Evolutionary conservation across 1,140 invertebrate genomes (phyloP).

Genomic region (Ptiloglossa arizonensis): DNA sequence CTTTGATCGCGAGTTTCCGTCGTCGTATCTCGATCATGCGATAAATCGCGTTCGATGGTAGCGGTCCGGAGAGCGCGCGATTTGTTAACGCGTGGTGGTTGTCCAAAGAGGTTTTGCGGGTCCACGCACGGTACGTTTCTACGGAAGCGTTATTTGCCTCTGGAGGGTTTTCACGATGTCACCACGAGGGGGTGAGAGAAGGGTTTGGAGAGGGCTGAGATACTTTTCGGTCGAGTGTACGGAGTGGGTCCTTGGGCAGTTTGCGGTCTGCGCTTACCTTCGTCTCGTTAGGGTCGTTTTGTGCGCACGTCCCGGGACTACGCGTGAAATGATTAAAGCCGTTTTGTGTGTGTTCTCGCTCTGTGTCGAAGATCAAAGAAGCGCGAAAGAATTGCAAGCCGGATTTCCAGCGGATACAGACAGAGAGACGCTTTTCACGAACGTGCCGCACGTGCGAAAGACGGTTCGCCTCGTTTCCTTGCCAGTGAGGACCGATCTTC

Average conservation of each 20-base stretch:
- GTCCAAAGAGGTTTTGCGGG: not conserved
- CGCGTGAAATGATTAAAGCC: constrained; percentile 39
- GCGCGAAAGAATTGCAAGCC: constrained; percentile 6
- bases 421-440: constrained; percentile 23
- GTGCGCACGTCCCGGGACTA: not conserved
- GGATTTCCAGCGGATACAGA: constrained; percentile 25
- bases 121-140: not conserved
- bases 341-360: not conserved
- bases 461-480: constrained; percentile 21
- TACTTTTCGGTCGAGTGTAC: constrained; percentile 6
- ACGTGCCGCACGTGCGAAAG: not conserved
- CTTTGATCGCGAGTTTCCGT: not conserved
- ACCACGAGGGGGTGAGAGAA: not conserved
- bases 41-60: not conserved
- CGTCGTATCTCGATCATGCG: not conserved
- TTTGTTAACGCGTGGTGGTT: not conserved
- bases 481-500: constrained; percentile 3
- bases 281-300: not conserved
- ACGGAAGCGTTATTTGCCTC: constrained; percentile 16
- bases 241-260: constrained; percentile 10
- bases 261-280: constrained; percentile 13
- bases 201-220: not conserved
- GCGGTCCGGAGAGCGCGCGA: not conserved
- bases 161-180: constrained; percentile 17
- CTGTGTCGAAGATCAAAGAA: constrained; percentile 35